These are phyloP conservation scores for Lithophane ornitopus DNA, from an alignment of 2,888 invertebrate species.

Conservation along the genomic window DNA sequence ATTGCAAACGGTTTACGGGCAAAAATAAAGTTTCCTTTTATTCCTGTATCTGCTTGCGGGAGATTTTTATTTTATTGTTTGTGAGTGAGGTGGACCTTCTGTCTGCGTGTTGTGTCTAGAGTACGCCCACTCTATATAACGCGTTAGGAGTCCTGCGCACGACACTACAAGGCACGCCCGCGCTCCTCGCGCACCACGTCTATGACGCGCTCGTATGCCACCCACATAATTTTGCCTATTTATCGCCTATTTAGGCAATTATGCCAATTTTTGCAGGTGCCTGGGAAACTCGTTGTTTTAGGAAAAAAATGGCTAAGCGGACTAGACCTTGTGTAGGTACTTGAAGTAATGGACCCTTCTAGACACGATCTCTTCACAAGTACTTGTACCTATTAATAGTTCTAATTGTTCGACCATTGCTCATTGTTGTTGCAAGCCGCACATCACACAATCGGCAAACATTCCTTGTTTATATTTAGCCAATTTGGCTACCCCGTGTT, in stretches of 20 bases:
- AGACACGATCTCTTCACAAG: neutral
- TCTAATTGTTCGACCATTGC: neutral
- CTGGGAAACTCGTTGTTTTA: neutral
- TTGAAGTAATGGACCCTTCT: neutral
- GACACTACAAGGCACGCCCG: conserved; percentile 21
- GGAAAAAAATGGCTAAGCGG: too few relatives aligned
- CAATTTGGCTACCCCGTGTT: neutral
- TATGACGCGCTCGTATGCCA: conserved; percentile 5
- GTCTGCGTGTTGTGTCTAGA: neutral
- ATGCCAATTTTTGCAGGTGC: conserved; percentile 19
- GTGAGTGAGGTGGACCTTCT: neutral
- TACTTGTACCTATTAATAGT: neutral
- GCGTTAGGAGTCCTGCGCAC: conserved; percentile 7
- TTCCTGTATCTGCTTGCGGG: neutral
- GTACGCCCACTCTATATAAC: conserved; percentile 19
- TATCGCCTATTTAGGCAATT: conserved; percentile 19
- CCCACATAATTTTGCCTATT: conserved; percentile 27
- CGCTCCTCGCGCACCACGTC: neutral
- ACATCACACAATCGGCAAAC: neutral
- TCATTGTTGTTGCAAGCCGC: neutral
- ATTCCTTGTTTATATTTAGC: neutral
- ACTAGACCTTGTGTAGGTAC: neutral
- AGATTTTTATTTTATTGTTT: too few relatives aligned
- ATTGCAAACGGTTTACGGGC: neutral
- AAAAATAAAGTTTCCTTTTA: neutral